Percentiles rank a stretch among this genome's conserved stretches.
Conservation (phyloP, 2,888 invertebrate species). For the Augiades crinisus region DNA sequence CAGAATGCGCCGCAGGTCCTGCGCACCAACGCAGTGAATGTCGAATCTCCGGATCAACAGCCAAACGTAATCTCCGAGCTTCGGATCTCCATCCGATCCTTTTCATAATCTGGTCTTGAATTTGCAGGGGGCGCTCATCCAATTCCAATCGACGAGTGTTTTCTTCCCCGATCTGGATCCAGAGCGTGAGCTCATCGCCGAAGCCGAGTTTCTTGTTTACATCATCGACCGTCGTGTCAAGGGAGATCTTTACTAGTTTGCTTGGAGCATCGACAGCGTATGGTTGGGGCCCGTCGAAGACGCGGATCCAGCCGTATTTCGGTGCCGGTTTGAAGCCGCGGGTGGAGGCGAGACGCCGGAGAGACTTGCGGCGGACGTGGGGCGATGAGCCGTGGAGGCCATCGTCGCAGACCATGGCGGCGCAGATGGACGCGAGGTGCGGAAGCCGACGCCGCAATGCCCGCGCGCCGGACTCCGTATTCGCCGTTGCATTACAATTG, state of each 20-base stretch:
- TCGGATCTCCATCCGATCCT: conserved; percentile 82
- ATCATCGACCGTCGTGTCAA: conserved; percentile 80
- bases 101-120: conserved; percentile 83
- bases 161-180: conserved; percentile 82
- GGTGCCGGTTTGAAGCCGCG: conserved; percentile 67
- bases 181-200: conserved; percentile 68
- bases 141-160: conserved; percentile 76
- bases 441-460: conserved; percentile 55
- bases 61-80: conserved; percentile 81
- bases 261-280: conserved; percentile 75
- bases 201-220: conserved; percentile 75
- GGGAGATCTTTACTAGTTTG: conserved; percentile 79
- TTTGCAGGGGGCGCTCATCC: conserved; percentile 79
- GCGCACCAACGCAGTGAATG: conserved; percentile 83
- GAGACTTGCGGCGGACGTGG: conserved; percentile 66
- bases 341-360: conserved; percentile 75
- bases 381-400: conserved; percentile 75
- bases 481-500: conserved; percentile 73
- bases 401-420: conserved; percentile 76
- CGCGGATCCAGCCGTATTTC: conserved; percentile 82
- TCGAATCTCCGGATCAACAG: conserved; percentile 84
- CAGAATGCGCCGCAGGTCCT: conserved; percentile 77
- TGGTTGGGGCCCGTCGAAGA: conserved; percentile 80
- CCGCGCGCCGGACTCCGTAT: conserved; percentile 55
- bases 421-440: conserved; percentile 43